phyloP scores from a whole-genome alignment of 1,140 invertebrate genomes.

The Ips nitidus region DNA sequence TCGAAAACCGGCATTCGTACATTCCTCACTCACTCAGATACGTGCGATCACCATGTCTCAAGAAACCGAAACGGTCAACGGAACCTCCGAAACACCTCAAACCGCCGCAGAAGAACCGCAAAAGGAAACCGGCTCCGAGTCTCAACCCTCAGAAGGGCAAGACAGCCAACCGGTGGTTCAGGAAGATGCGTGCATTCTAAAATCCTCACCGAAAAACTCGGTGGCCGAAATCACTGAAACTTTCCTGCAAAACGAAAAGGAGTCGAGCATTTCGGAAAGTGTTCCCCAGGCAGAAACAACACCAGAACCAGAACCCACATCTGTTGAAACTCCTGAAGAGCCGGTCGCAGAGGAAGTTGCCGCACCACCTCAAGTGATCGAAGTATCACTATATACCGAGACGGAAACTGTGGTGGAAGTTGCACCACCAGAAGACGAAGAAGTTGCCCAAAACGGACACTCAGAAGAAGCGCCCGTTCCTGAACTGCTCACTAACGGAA shows the following conservation, averaged over 20 bases:
- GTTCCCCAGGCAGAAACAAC: background rate
- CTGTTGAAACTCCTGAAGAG: background rate
- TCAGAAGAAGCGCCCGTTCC: background rate
- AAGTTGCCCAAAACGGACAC: background rate
- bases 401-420: background rate
- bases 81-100: background rate
- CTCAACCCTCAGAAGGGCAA: background rate
- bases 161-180: slow-evolving; percentile 14
- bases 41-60: background rate
- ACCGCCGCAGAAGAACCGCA: background rate
- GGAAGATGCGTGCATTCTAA: slow-evolving; percentile 16
- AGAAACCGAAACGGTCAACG: slow-evolving; percentile 2
- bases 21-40: background rate
- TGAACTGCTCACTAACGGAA: background rate
- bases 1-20: background rate
- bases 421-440: background rate
- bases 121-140: slow-evolving; percentile 6
- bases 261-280: background rate
- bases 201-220: background rate
- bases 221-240: slow-evolving; percentile 11
- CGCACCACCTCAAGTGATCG: slow-evolving; percentile 12
- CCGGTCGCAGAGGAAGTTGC: background rate
- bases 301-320: background rate
- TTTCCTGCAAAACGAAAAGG: slow-evolving; percentile 15
- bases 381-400: slow-evolving; percentile 11